Base-by-base conservation (phyloP, 2,113 vertebrate genomes). In the Dicentrarchus labrax region DNA sequence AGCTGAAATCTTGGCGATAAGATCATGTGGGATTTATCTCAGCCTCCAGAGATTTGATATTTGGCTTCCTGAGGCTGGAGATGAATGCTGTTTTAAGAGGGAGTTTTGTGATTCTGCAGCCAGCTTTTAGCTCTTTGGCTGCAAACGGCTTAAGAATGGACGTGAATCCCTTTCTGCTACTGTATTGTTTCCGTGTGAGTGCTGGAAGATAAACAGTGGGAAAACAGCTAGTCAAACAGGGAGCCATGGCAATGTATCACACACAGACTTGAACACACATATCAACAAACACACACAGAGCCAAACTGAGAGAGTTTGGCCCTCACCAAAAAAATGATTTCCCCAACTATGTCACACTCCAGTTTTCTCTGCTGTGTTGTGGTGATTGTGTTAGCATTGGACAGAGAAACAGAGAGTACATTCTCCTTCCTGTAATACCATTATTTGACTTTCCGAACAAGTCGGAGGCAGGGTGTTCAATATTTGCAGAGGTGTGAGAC, bases 21-120 rank as follows among this genome's bases (percentile, higher is more conserved):
- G 60, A 82, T 87, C 80, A 22, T 57, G 69, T 78, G 67, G 73
- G 72, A 75, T 86, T 88, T 76, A 85, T 85, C 74, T 77, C 57
- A 8, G 51, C 80, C 79, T 78, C 67, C 10, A 72, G 51, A 85
- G 61, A 84, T 76, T 22, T 59, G 62, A 79, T 78, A 39, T 83
- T 88, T 87, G 74, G 72, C 72, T 84, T 84, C 60, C 39, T 3
- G 45, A 75, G 70, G 82, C 61, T 82, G 53, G 69, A 78, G 78
- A 83, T 68, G 45, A 56, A 77, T 77, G 43, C 39, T 8, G 80
- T 70, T 69, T 79, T 51, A 69, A 75, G 30, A 74, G 48, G 45
- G 45, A 76, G n/a, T 72, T 85, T 61, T 73, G 48, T 61, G 54
- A 70, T 65, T 76, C 69, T 74, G 72, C 19, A 69, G 75, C 60